Evolutionary conservation across 2,888 invertebrate species (phyloP).

Genomic region (Rhopalosiphum nymphaeae): DNA sequence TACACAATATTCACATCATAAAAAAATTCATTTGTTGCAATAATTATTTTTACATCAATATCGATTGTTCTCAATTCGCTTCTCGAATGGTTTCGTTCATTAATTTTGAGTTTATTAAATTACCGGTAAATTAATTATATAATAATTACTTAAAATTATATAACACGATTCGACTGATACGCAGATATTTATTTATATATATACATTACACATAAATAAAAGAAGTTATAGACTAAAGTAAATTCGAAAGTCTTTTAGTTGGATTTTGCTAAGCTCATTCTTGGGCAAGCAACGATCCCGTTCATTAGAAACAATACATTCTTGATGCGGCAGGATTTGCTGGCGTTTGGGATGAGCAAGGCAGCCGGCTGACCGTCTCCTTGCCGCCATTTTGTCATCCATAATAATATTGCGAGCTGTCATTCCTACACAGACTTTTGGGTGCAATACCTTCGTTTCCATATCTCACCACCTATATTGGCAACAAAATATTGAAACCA

Average conservation of each 20-base stretch:
- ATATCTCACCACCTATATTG: constrained; percentile 69
- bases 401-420: constrained; percentile 80
- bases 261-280: constrained; percentile 59
- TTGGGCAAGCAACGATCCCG: constrained; percentile 29
- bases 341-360: constrained; percentile 61
- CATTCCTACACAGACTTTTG: constrained; percentile 77
- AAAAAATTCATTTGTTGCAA: neutral
- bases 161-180: constrained; percentile 23
- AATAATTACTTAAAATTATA: constrained; percentile 20
- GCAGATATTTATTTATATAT: constrained; percentile 22
- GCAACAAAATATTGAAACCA: neutral
- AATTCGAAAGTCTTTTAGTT: constrained; percentile 64
- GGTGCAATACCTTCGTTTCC: constrained; percentile 72
- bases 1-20: neutral
- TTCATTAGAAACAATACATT: constrained; percentile 62
- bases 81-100: neutral
- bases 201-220: constrained; percentile 2
- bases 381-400: constrained; percentile 78
- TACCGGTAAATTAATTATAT: neutral
- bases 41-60: neutral
- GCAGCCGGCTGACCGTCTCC: constrained; percentile 63
- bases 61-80: neutral
- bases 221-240: constrained; percentile 34
- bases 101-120: neutral
- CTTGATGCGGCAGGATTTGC: constrained; percentile 54